These are phyloP conservation scores for Gallinago stenura DNA, from an alignment of 2,797 vertebrate genomes.

Conservation along the genomic window DNA sequence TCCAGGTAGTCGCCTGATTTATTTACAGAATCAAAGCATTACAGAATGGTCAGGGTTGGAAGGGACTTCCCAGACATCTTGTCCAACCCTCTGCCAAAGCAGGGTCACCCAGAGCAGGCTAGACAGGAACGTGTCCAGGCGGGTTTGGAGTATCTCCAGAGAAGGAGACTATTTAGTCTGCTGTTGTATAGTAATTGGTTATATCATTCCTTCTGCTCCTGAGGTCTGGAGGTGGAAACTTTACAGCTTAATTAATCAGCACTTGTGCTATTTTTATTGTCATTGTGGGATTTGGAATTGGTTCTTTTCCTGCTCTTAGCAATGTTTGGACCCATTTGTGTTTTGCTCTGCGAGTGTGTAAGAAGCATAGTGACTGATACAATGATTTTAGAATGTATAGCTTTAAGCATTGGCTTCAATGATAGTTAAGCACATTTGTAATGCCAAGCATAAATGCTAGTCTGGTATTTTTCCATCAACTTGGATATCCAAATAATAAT, in stretches of 20 bases:
- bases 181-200: constrained; percentile 8
- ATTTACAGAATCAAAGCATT: no score
- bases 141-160: not conserved
- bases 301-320: not conserved
- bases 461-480: not conserved
- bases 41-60: no score
- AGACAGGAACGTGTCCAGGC: not conserved
- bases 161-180: not conserved
- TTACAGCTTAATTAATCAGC: not conserved
- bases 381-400: not conserved
- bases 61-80: no score
- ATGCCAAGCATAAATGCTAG: not conserved
- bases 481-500: not conserved
- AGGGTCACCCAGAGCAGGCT: no score
- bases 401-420: not conserved
- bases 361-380: not conserved
- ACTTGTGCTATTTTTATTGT: not conserved
- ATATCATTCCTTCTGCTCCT: not conserved
- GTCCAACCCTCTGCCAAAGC: no score
- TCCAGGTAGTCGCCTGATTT: not conserved
- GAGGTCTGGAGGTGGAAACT: not conserved
- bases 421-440: not conserved
- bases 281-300: not conserved
- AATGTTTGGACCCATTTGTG: not conserved
- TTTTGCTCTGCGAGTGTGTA: not conserved